Conservation (phyloP, 2,888 invertebrate species). For the Noctua comes region DNA sequence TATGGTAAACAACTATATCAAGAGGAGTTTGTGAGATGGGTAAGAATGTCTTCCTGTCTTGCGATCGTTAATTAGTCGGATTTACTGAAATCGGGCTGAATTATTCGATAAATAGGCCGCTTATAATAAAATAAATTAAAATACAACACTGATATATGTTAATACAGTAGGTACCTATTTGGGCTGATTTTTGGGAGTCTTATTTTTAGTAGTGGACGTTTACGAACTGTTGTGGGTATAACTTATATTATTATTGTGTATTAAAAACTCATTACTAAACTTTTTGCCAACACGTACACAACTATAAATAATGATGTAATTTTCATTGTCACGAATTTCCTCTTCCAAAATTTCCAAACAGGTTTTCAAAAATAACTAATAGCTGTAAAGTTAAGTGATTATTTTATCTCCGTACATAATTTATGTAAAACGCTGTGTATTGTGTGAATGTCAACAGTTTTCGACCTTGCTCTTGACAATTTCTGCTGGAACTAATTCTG, state of each 20-base stretch:
- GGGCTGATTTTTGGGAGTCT: background rate
- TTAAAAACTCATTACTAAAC: background rate
- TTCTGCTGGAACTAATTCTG: slow-evolving; percentile 62
- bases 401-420: slow-evolving; percentile 26
- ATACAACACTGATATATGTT: background rate
- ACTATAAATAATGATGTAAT: slow-evolving; percentile 13
- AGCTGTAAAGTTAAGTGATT: slow-evolving; percentile 16
- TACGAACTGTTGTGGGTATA: background rate
- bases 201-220: background rate
- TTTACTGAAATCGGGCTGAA: background rate
- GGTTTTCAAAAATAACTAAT: slow-evolving; percentile 29
- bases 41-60: background rate
- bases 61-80: background rate
- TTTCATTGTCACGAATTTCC: slow-evolving; percentile 16
- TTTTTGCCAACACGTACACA: background rate
- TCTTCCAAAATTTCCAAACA: slow-evolving; percentile 13
- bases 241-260: background rate
- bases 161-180: background rate
- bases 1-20: background rate
- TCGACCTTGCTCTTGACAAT: slow-evolving; percentile 70
- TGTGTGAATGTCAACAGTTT: slow-evolving; percentile 37
- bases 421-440: slow-evolving; percentile 38
- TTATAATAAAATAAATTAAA: background rate
- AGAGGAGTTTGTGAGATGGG: background rate
- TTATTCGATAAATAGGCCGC: background rate